Evolutionary conservation across 1,140 invertebrate species (phyloP).

Genomic region (Drosophila cardini): DNA sequence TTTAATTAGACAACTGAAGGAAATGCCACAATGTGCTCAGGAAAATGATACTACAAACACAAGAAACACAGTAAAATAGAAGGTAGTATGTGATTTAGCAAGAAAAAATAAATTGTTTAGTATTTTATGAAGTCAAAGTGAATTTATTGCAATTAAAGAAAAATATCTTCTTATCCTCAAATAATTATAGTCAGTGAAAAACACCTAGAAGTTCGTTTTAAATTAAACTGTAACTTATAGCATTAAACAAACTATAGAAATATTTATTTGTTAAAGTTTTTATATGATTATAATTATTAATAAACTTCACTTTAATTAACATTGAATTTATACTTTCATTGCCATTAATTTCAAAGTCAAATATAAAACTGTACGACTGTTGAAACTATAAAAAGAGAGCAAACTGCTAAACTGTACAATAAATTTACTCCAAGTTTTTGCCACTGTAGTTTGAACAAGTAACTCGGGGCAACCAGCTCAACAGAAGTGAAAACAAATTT

Average conservation of each 20-base stretch:
- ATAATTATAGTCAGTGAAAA: too few species aligned
- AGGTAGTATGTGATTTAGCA: not conserved
- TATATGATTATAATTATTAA: too few species aligned
- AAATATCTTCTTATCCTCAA: too few species aligned
- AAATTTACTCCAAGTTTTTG: not conserved
- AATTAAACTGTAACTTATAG: too few species aligned
- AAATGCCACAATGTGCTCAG: conserved; percentile 12
- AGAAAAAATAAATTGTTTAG: not conserved
- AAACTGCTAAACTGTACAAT: too few species aligned
- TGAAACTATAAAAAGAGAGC: too few species aligned
- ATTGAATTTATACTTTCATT: too few species aligned
- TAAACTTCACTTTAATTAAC: too few species aligned
- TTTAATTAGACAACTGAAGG: conserved; percentile 58
- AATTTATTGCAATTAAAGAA: not conserved
- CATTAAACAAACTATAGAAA: too few species aligned
- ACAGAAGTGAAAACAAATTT: conserved; percentile 3
- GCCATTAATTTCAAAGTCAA: not conserved
- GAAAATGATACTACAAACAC: not conserved
- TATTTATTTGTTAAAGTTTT: too few species aligned
- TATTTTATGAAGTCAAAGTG: not conserved
- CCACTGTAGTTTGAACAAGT: conserved; percentile 14
- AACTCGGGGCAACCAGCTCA: not conserved
- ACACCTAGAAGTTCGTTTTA: too few species aligned
- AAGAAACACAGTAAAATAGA: too few species aligned
- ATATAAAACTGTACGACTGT: not conserved